phyloP scores from a whole-genome alignment of 2,113 vertebrate genomes.

The Otus sunia region DNA sequence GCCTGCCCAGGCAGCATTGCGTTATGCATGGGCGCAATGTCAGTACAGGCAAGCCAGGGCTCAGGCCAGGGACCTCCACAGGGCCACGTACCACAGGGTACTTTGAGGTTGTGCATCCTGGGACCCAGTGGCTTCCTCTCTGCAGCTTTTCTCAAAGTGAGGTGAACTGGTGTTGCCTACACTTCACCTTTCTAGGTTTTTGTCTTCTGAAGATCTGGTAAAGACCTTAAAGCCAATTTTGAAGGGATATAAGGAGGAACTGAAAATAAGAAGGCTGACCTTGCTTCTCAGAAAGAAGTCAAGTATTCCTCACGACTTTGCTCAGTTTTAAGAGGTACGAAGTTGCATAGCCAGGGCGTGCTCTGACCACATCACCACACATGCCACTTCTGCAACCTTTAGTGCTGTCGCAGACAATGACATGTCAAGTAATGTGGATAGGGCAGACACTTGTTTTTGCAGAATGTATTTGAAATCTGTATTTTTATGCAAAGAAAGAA shows the following conservation, averaged over 20 bases:
- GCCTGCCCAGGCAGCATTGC: not conserved
- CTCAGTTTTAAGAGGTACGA: constrained; percentile 26
- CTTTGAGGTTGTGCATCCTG: not conserved
- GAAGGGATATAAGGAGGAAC: not conserved
- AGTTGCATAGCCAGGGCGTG: rapidly evolving
- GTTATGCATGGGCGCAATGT: not conserved
- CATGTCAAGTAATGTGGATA: not conserved
- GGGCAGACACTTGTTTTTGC: not conserved
- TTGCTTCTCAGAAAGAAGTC: constrained; percentile 38
- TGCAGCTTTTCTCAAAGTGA: not conserved
- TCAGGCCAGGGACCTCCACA: not conserved
- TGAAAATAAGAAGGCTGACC: not conserved
- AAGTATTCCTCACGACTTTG: not conserved
- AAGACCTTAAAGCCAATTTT: constrained; percentile 31
- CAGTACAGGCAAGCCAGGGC: not conserved
- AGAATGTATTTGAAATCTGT: not conserved
- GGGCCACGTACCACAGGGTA: no score
- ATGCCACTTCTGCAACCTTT: not conserved
- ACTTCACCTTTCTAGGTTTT: not conserved
- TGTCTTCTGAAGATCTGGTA: not conserved
- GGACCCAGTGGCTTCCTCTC: not conserved
- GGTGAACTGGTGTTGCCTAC: not conserved
- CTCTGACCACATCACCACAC: not conserved
- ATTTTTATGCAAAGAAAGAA: not conserved
- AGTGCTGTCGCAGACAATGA: not conserved